These are phyloP conservation scores for Nezara viridula DNA, from an alignment of 2,888 invertebrate genomes.

Conservation along the genomic window DNA sequence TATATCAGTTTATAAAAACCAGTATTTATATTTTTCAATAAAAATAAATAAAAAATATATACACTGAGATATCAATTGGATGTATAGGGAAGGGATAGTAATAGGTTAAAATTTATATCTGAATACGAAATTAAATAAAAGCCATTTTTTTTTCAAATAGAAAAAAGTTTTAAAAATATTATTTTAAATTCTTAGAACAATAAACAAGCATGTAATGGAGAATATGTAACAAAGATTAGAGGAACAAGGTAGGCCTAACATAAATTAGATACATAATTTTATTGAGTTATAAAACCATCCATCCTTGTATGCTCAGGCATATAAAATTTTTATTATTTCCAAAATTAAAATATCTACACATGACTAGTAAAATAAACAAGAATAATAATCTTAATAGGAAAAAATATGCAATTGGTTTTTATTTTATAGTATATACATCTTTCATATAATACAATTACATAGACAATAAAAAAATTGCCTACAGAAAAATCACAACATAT, in stretches of 20 bases:
- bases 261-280: slow-evolving; percentile 38
- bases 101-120: not conserved
- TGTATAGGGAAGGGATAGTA: not conserved
- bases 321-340: slow-evolving; percentile 34
- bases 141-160: not conserved
- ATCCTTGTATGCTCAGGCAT: slow-evolving; percentile 12
- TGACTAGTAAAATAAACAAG: slow-evolving; percentile 50
- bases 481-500: slow-evolving; percentile 35
- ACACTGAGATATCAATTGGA: not conserved
- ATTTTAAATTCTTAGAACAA: slow-evolving; percentile 20
- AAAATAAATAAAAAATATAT: not conserved
- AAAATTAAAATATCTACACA: slow-evolving; percentile 50
- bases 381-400: slow-evolving; percentile 47
- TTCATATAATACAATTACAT: slow-evolving; percentile 41
- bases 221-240: slow-evolving; percentile 9
- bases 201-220: slow-evolving; percentile 36
- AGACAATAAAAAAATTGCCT: slow-evolving; percentile 27
- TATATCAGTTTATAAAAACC: too few relatives aligned
- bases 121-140: not conserved
- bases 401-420: slow-evolving; percentile 45
- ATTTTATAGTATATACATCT: slow-evolving; percentile 46
- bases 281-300: slow-evolving; percentile 36
- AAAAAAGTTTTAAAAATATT: slow-evolving; percentile 26
- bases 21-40: too few relatives aligned
- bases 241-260: slow-evolving; percentile 40